A percentile compares a stretch with the other conserved stretches of the same genome.
Evolutionary conservation across 2,888 invertebrate genomes (phyloP).

Genomic region (Netelia inedita): DNA sequence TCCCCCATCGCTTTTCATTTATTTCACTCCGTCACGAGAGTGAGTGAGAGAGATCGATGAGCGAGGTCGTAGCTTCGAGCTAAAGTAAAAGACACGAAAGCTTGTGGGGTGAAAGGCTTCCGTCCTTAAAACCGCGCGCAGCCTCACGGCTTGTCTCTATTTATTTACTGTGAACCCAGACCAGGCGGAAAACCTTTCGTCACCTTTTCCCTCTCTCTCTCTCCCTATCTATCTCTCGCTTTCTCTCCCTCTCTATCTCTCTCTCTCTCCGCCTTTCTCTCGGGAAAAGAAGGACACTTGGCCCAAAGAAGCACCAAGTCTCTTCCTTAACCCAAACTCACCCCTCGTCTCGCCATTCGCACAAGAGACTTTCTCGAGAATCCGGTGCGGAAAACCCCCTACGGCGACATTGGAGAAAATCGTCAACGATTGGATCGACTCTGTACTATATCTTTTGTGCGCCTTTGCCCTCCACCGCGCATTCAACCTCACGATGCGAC

Average conservation of each 20-base stretch:
- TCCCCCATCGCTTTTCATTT: conserved; percentile 44
- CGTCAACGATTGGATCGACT: conserved; percentile 61
- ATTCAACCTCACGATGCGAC: neutral
- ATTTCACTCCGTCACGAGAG: conserved; percentile 39
- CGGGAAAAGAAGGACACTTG: neutral
- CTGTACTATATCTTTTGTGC: conserved; percentile 41
- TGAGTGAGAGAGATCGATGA: conserved; percentile 4
- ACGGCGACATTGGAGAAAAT: conserved; percentile 58
- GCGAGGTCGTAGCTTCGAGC: neutral
- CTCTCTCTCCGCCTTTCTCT: neutral
- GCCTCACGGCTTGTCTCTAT: conserved; percentile 50
- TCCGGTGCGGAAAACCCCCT: conserved; percentile 25
- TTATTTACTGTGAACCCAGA: conserved; percentile 55
- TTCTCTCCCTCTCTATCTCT: neutral
- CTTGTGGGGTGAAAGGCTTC: conserved; percentile 22
- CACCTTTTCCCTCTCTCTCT: conserved; percentile 32
- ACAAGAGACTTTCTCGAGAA: conserved; percentile 1
- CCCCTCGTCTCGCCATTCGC: conserved; percentile 11
- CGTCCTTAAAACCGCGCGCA: conserved; percentile 51
- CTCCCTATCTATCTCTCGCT: neutral
- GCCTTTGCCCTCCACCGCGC: conserved; percentile 30
- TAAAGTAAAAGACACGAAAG: conserved; percentile 25
- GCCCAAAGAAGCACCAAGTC: conserved; percentile 1
- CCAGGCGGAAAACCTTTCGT: conserved; percentile 49
- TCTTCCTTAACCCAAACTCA: neutral